Conservation (phyloP, 2,888 invertebrate genomes). For the Beris chalybata region DNA sequence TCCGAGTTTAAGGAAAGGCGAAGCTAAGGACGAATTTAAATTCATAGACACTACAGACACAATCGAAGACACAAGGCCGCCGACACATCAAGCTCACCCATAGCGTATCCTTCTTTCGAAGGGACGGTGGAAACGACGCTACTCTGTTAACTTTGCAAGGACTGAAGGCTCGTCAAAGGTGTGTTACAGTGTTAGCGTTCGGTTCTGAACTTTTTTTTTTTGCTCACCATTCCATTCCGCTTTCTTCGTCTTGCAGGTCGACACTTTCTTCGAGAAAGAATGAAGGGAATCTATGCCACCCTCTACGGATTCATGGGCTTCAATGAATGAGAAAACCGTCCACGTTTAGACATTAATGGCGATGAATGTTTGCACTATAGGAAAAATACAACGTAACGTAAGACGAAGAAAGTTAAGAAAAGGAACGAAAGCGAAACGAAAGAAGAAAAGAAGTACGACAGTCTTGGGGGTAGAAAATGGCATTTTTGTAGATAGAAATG, state of each 20-base stretch:
- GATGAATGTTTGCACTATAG: slow-evolving; percentile 40
- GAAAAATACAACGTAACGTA: slow-evolving; percentile 27
- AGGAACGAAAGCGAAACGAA: slow-evolving; percentile 24
- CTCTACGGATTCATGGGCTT: slow-evolving; percentile 26
- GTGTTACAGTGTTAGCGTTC: no score
- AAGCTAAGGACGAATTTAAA: slow-evolving; percentile 10
- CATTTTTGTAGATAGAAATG: slow-evolving; percentile 30
- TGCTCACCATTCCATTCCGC: no score
- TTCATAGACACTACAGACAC: slow-evolving; percentile 21
- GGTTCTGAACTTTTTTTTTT: no score
- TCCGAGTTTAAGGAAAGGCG: no score
- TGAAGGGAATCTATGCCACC: slow-evolving; percentile 27
- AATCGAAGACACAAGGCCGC: slow-evolving; percentile 18
- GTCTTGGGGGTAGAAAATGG: slow-evolving; percentile 38
- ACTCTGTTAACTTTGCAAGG: no score
- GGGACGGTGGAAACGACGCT: no score
- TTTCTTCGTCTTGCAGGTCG: no score
- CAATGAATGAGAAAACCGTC: slow-evolving; percentile 40
- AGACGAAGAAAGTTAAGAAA: slow-evolving; percentile 25
- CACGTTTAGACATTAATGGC: slow-evolving; percentile 40
- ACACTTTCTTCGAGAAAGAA: slow-evolving; percentile 13
- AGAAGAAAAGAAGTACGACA: slow-evolving; percentile 38
- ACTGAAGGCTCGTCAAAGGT: no score
- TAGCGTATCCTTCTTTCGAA: no score
- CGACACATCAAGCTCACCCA: no score